Conservation (phyloP, 2,113 vertebrate species). For the Notarius quadriscutis region DNA sequence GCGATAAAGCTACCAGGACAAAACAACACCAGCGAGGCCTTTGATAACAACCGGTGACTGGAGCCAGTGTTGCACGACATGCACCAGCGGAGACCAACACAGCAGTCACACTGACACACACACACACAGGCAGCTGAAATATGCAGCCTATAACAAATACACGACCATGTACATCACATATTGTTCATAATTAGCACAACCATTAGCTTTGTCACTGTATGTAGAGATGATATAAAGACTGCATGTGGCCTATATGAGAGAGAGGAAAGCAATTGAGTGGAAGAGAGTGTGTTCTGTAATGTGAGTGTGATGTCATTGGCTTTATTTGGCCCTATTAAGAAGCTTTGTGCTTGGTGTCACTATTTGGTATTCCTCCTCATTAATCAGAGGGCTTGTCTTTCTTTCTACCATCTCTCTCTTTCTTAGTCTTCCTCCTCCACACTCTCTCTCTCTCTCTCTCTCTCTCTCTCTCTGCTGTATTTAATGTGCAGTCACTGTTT, state of each 20-base stretch:
- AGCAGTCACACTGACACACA: constrained; percentile 23
- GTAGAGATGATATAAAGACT: constrained; percentile 17
- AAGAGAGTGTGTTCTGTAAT: constrained; percentile 38
- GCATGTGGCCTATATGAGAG: not conserved
- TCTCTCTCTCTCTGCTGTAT: constrained; percentile 38
- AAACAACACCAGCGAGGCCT: constrained; percentile 56
- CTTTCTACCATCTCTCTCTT: constrained; percentile 19
- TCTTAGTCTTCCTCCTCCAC: constrained; percentile 6
- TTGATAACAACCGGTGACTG: constrained; percentile 52
- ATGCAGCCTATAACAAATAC: constrained; percentile 19
- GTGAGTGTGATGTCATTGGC: constrained; percentile 48
- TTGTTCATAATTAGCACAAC: constrained; percentile 28
- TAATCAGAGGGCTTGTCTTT: constrained; percentile 49
- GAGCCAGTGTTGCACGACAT: constrained; percentile 49
- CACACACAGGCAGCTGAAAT: constrained; percentile 8
- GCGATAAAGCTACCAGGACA: constrained; percentile 51
- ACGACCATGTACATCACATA: constrained; percentile 24
- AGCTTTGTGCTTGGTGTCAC: constrained; percentile 46
- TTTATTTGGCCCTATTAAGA: constrained; percentile 47
- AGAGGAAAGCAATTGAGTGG: constrained; percentile 7
- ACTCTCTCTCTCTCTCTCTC: constrained; percentile 25
- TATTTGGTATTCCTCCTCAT: constrained; percentile 45
- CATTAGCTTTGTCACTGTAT: constrained; percentile 32
- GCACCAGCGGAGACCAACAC: constrained; percentile 42
- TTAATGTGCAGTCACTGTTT: constrained; percentile 56